These are phyloP conservation scores for Calephelis virginiensis DNA, from an alignment of 1,140 invertebrate genomes.

Conservation along the genomic window DNA sequence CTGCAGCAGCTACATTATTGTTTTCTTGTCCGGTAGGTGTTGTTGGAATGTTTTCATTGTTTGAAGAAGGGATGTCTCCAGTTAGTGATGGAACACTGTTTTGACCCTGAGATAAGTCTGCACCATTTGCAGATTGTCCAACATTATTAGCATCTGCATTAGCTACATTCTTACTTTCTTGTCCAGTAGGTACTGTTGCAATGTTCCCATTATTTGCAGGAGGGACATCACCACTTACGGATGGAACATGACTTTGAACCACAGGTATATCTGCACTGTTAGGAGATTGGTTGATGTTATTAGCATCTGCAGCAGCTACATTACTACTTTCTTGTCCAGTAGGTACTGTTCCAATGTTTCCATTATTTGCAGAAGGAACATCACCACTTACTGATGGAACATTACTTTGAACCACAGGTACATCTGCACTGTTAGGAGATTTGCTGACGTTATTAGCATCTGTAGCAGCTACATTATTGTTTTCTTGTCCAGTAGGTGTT, in stretches of 20 bases:
- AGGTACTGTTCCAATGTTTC: too few relatives aligned
- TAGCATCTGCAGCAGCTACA: not conserved
- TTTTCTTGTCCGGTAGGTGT: not conserved
- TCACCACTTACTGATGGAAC: not conserved
- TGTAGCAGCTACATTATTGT: not conserved
- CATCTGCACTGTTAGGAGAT: not conserved
- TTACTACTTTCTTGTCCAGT: not conserved
- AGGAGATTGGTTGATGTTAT: not conserved
- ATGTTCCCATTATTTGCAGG: not conserved
- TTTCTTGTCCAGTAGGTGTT: not conserved
- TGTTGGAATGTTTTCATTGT: conserved; percentile 1
- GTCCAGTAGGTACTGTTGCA: too few relatives aligned
- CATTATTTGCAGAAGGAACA: not conserved
- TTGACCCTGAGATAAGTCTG: not conserved
- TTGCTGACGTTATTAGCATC: not conserved
- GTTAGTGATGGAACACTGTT: not conserved
- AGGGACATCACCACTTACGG: not conserved
- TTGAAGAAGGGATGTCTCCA: not conserved
- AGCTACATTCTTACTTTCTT: not conserved
- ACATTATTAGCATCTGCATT: not conserved
- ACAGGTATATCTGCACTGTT: not conserved
- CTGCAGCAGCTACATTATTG: not conserved
- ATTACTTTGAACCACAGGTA: too few relatives aligned
- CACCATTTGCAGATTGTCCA: not conserved
- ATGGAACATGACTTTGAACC: not conserved